These are phyloP conservation scores for Luperina testacea DNA, from an alignment of 2,888 invertebrate species.

Conservation along the genomic window DNA sequence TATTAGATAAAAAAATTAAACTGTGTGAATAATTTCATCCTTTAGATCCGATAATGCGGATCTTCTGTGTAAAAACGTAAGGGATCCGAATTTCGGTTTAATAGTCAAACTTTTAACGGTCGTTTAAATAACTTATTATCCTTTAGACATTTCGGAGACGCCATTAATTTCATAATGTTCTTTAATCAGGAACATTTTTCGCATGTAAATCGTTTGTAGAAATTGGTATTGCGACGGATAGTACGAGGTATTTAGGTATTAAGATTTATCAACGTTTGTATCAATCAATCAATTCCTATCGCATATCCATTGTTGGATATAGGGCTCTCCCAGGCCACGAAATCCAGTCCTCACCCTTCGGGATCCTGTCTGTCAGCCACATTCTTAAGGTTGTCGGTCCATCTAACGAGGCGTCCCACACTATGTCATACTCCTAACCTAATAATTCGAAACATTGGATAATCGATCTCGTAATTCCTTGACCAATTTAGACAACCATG, in stretches of 20 bases:
- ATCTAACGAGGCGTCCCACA: neutral
- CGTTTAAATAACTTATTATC: slow-evolving; percentile 63
- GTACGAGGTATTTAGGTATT: neutral
- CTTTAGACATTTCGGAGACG: slow-evolving; percentile 48
- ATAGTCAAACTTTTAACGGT: slow-evolving; percentile 66
- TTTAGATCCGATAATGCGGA: slow-evolving; percentile 57
- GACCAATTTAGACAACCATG: neutral
- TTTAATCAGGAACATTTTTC: slow-evolving; percentile 28
- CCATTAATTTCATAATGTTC: slow-evolving; percentile 45
- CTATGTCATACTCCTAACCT: neutral
- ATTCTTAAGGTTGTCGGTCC: neutral
- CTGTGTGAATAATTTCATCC: slow-evolving; percentile 35
- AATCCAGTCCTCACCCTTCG: neutral
- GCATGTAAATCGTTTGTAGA: slow-evolving; percentile 22
- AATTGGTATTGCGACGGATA: neutral
- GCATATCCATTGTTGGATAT: neutral
- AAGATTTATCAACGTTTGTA: neutral
- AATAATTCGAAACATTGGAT: neutral
- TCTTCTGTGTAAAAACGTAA: slow-evolving; percentile 60
- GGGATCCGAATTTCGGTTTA: slow-evolving; percentile 58
- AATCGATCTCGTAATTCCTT: no score
- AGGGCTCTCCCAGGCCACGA: neutral
- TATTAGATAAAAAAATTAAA: slow-evolving; percentile 12
- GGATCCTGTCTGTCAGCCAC: neutral
- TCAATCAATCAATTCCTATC: neutral